phyloP scores from a whole-genome alignment of 92 coral and sea anemone genomes.

The Bergia puertoricense region DNA sequence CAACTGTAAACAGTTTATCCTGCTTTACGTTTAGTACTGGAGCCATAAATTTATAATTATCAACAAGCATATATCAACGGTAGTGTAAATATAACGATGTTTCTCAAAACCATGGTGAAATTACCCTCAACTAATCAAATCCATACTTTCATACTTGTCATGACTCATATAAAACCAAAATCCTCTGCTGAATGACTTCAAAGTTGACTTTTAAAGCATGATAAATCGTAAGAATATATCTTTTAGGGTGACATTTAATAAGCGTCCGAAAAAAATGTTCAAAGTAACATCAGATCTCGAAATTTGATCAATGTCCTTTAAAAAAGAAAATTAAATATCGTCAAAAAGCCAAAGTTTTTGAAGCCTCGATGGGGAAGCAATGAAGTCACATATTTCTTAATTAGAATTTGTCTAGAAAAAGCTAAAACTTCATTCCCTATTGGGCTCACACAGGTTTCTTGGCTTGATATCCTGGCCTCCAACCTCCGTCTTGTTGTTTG shows the following conservation, averaged over 20 bases:
- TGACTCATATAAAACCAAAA: not conserved
- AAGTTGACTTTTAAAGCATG: not conserved
- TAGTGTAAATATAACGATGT: not conserved
- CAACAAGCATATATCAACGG: not conserved
- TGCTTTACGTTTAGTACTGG: not conserved
- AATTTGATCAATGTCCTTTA: not conserved
- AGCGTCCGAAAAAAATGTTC: too few species aligned
- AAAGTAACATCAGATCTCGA: not conserved
- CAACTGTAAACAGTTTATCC: not conserved
- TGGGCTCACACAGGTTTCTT: not conserved
- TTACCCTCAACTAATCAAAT: not conserved
- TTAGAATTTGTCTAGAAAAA: not conserved
- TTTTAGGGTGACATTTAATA: too few species aligned
- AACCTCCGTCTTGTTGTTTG: not conserved
- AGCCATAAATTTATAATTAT: not conserved
- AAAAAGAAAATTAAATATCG: too few species aligned
- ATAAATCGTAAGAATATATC: not conserved
- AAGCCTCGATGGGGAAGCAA: not conserved
- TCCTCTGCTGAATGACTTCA: not conserved
- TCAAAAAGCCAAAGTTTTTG: not conserved
- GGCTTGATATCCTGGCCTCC: conserved; percentile 1
- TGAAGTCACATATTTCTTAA: not conserved
- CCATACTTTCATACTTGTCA: not conserved
- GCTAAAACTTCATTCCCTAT: not conserved
- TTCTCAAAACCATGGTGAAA: not conserved